These are phyloP conservation scores for Pterocles gutturalis DNA, from an alignment of 2,113 vertebrate genomes.

Conservation along the genomic window DNA sequence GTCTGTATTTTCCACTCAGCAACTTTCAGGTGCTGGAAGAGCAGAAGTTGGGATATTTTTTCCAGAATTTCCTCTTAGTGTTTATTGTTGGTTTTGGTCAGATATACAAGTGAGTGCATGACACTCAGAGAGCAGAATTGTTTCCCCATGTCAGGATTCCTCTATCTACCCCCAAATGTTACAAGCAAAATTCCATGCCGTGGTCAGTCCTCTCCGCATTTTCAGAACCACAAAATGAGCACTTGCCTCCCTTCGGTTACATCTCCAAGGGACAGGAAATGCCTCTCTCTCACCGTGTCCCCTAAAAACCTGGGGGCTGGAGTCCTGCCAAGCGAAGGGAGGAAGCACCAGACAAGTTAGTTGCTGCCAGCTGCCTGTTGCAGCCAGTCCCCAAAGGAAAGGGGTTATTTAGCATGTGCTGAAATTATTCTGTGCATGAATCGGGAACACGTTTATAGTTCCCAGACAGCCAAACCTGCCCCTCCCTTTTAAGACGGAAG, in stretches of 20 bases:
- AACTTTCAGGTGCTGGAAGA: not conserved
- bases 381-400: not conserved
- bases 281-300: not conserved
- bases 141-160: not conserved
- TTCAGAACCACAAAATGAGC: not conserved
- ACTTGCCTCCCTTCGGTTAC: accelerated
- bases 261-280: not conserved
- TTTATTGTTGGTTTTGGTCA: not conserved
- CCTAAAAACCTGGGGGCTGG: not conserved
- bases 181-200: not conserved
- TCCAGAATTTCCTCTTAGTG: not conserved
- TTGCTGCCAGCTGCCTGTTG: not conserved
- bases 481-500: not conserved
- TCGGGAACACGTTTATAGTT: not conserved
- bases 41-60: not conserved
- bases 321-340: not conserved
- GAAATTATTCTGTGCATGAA: not conserved
- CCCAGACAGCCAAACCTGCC: not conserved
- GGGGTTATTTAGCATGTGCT: not conserved
- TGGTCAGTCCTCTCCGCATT: accelerated
- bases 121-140: accelerated
- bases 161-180: not conserved
- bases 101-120: accelerated
- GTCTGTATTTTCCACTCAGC: not conserved
- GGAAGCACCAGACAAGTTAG: not conserved